Conservation (phyloP, 2,797 vertebrate species). For the Pipistrellus kuhlii region DNA sequence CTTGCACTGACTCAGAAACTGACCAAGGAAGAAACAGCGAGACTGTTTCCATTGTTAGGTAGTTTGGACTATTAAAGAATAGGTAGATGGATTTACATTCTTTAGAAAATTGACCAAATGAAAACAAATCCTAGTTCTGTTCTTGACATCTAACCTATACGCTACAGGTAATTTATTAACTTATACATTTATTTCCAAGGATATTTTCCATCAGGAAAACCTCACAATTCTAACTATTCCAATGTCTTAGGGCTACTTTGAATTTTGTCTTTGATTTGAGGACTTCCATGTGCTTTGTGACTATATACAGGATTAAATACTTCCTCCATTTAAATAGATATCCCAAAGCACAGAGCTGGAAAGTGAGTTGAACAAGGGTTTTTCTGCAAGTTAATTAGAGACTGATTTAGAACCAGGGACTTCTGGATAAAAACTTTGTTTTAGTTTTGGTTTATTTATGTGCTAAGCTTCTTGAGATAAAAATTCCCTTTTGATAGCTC, state of each 20-base stretch:
- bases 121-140: slow-evolving; percentile 22
- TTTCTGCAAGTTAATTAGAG: slow-evolving; percentile 13
- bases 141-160: neutral
- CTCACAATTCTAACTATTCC: slow-evolving; percentile 10
- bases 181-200: slow-evolving; percentile 35
- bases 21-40: neutral
- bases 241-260: slow-evolving; percentile 50
- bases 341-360: slow-evolving; percentile 9
- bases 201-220: slow-evolving; percentile 39
- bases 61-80: neutral
- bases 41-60: neutral
- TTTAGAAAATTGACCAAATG: slow-evolving; percentile 26
- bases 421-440: slow-evolving; percentile 21
- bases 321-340: slow-evolving; percentile 62
- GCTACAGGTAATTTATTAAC: neutral
- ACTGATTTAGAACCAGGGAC: slow-evolving; percentile 27
- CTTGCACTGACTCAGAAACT: neutral
- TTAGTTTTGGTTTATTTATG: slow-evolving; percentile 15
- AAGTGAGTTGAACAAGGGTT: slow-evolving; percentile 13
- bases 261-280: slow-evolving; percentile 66
- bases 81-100: neutral
- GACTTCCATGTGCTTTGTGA: slow-evolving; percentile 57
- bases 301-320: slow-evolving; percentile 69
- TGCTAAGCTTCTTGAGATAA: slow-evolving; percentile 22
- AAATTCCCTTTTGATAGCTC: slow-evolving; percentile 14